A percentile compares a stretch with the other conserved stretches of the same genome.
Evolutionary conservation across 2,113 vertebrate species (phyloP).

Genomic region (Leuciscus idus): DNA sequence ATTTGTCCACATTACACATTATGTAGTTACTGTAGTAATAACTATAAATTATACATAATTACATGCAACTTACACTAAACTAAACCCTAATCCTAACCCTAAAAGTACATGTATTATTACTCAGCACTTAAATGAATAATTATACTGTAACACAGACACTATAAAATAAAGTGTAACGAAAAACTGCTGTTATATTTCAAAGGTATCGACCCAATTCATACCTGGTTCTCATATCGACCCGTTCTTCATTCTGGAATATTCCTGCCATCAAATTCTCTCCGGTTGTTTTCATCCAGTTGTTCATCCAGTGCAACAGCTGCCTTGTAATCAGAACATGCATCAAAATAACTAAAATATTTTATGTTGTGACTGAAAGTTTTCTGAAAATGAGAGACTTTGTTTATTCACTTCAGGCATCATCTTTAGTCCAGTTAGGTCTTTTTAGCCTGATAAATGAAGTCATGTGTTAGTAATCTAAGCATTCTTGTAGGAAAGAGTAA

Average conservation of each 20-base stretch:
- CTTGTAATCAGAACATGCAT: background rate
- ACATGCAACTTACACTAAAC: no score
- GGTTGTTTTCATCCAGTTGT: conserved; percentile 6
- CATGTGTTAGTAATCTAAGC: background rate
- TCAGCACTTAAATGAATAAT: no score
- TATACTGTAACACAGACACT: no score
- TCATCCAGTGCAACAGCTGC: background rate
- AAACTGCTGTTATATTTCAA: conserved; percentile 29
- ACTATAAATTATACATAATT: no score
- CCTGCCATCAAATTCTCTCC: background rate
- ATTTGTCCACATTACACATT: no score
- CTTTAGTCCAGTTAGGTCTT: background rate
- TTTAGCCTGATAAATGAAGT: background rate
- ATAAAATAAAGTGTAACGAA: no score
- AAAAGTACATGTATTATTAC: no score
- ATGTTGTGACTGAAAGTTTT: background rate
- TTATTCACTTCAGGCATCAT: background rate
- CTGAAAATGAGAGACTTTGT: background rate
- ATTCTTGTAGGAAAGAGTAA: conserved; percentile 6
- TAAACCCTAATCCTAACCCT: no score
- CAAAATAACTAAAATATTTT: background rate
- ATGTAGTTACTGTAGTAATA: no score
- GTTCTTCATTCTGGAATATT: conserved; percentile 17
- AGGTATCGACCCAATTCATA: background rate
- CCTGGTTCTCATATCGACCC: background rate